Evolutionary conservation across 1,140 invertebrate genomes (phyloP).

Genomic region (Aphidius gifuensis): DNA sequence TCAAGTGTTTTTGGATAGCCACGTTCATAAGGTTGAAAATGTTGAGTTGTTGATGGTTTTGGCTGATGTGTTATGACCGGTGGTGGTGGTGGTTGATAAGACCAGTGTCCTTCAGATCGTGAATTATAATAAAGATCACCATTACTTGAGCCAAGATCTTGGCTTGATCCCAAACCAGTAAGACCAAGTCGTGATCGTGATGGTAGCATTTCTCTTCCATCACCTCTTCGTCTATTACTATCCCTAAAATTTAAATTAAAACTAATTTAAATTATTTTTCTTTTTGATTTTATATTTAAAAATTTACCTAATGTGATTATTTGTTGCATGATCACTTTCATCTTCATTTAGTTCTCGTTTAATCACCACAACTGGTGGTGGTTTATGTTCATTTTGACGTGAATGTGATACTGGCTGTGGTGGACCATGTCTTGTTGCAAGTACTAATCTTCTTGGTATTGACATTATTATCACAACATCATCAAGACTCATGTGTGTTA

Average conservation of each 20-base stretch:
- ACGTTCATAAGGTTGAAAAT: conserved; percentile 75
- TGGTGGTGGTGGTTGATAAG: conserved; percentile 70
- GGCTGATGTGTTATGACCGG: conserved; percentile 87
- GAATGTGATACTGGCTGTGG: conserved; percentile 54
- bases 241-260: conserved; percentile 41
- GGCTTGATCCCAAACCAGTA: conserved; percentile 59
- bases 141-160: conserved; percentile 58
- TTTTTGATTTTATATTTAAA: background rate
- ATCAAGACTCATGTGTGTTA: conserved; percentile 95
- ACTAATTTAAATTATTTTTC: too few species aligned
- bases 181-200: conserved; percentile 71
- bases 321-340: conserved; percentile 58
- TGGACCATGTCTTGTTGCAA: conserved; percentile 80
- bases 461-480: conserved; percentile 99
- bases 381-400: conserved; percentile 72
- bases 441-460: conserved; percentile 90
- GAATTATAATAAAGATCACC: conserved; percentile 83
- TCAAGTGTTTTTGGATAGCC: conserved; percentile 88
- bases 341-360: conserved; percentile 88
- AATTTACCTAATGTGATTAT: conserved; percentile 56
- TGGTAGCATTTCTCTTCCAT: conserved; percentile 70
- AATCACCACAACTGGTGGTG: conserved; percentile 89
- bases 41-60: conserved; percentile 69
- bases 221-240: conserved; percentile 56
- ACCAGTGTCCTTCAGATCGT: conserved; percentile 57